phyloP scores from a whole-genome alignment of 2,797 vertebrate genomes.

The Periophthalmus magnuspinnatus region DNA sequence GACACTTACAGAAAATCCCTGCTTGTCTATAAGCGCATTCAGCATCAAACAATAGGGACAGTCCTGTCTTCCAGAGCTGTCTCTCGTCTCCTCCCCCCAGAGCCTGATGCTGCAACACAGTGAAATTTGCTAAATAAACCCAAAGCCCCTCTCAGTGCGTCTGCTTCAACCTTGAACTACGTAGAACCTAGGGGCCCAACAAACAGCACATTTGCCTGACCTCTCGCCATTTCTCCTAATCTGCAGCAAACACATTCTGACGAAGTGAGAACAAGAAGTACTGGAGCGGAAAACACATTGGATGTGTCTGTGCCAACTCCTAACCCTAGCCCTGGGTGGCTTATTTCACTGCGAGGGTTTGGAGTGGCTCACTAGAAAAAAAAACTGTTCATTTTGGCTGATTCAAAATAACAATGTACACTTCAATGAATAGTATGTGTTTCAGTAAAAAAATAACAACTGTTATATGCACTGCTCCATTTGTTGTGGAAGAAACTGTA shows the following conservation, averaged over 20 bases:
- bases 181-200: conserved; percentile 49
- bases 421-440: not conserved
- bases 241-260: conserved; percentile 69
- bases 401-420: conserved; percentile 13
- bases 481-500: not conserved
- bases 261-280: conserved; percentile 73
- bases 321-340: conserved; percentile 52
- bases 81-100: conserved; percentile 18
- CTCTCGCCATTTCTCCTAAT: conserved; percentile 63
- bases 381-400: conserved; percentile 12
- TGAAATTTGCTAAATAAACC: conserved; percentile 52
- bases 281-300: conserved; percentile 72
- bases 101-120: conserved; percentile 27
- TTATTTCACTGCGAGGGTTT: conserved; percentile 48
- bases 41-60: conserved; percentile 53
- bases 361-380: conserved; percentile 35
- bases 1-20: conserved; percentile 65
- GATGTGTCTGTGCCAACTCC: conserved; percentile 69
- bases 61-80: conserved; percentile 33
- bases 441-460: conserved; percentile 4
- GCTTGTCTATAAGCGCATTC: conserved; percentile 61
- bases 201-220: conserved; percentile 53
- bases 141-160: conserved; percentile 23
- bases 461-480: not conserved
- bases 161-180: conserved; percentile 67